These are phyloP conservation scores for Ceratothoa steindachneri DNA, from an alignment of 2,888 invertebrate genomes.

Conservation along the genomic window DNA sequence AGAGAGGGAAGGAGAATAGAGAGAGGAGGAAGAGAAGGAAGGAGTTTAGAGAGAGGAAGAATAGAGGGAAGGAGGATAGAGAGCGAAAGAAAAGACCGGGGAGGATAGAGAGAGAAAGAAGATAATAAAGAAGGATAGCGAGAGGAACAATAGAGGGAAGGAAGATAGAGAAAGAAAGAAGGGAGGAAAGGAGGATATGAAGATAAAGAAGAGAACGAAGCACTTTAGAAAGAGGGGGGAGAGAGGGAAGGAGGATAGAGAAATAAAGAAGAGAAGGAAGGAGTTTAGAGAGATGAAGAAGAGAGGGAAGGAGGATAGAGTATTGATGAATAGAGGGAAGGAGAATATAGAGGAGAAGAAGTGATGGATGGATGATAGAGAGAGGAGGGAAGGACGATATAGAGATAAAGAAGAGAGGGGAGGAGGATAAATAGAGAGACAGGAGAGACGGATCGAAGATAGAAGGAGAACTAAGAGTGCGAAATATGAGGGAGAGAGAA, in stretches of 20 bases:
- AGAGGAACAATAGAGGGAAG: no score
- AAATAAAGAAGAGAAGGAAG: neutral
- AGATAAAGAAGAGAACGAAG: no score
- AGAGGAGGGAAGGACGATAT: neutral
- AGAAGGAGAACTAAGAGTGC: neutral
- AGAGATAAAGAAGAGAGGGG: neutral
- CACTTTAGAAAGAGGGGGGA: no score
- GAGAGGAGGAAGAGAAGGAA: no score
- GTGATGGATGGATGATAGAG: neutral
- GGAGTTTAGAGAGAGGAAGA: no score
- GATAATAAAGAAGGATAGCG: no score
- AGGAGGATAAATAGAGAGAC: neutral
- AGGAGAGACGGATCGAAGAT: neutral
- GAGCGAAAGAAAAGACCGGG: no score
- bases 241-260: neutral
- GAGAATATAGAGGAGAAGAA: neutral
- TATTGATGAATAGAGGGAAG: neutral
- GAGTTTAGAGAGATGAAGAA: neutral
- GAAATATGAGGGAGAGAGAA: neutral
- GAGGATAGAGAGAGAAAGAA: no score
- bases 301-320: neutral
- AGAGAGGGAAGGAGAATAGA: no score
- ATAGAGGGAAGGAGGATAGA: no score
- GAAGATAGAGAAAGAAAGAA: no score
- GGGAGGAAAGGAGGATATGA: no score